Evolutionary conservation across 1,140 invertebrate genomes (phyloP), one percentile per base, ranked within the genome.

Genomic region (Drosophila mauritiana): DNA sequence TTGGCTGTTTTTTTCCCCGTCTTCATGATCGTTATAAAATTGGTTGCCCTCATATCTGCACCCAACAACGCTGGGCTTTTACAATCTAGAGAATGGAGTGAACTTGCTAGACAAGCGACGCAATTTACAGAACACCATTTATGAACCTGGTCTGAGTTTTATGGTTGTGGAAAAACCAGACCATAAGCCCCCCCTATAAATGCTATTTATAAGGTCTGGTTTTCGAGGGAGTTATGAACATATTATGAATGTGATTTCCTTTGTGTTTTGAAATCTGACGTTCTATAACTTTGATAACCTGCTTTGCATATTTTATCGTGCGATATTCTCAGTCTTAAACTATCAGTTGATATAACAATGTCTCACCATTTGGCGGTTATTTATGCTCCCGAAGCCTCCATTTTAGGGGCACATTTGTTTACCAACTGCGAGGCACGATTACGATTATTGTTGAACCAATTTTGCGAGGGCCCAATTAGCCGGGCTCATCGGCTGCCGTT

Each of bases 111-210:
- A 70, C 63, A 70, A 70, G 48, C 51, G 64, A 69, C 67, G 67
- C 67, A 70, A 51, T 69, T 69, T 67, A 67, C 65, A 69, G 48
- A 69, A 53, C 62, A 34, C 48, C 62, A 46, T 67, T 67, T 67
- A 67, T 63, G 61, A 34, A 34, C 48, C 15, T 36, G 48, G 62
- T 39, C 46, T 22, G 64, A 55, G 65, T 46, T 69, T 70, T 70
- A 70, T 69, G 34, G 11, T 25, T 22, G 20, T 34, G 42, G 63
- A 55, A 69, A 70, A 39, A 39, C 65, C 65, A 43, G 12, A 17
- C 62, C 65, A 53, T 40, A 17, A 25, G 40, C 17, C 31, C 37
- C 11, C 42, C 42, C 10, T 45, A 70, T 70, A 70, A 70, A 70
- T 27, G 11, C 36, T 69, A 67, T 67, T 67, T 67, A 61, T 67